Percentiles rank a stretch among this genome's conserved stretches.
Evolutionary conservation across 2,888 invertebrate genomes (phyloP).

Genomic region (Balanococcus diminutus): DNA sequence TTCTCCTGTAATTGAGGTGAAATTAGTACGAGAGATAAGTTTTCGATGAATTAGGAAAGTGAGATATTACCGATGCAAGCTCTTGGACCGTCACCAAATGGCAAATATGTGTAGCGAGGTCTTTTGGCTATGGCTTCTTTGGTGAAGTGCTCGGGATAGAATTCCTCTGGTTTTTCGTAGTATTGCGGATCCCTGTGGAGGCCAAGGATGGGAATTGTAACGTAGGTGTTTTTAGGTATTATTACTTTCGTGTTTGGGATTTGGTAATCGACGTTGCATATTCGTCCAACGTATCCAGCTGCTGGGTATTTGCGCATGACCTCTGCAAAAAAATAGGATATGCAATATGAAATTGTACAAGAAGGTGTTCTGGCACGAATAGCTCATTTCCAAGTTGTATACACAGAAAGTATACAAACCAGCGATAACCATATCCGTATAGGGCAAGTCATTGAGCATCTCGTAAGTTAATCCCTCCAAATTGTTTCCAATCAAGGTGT

Average conservation of each 20-base stretch:
- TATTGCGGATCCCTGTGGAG: conserved; percentile 69
- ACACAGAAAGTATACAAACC: background rate
- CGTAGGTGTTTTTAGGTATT: conserved; percentile 60
- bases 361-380: too few species aligned
- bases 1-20: too few species aligned
- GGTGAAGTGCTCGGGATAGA: background rate
- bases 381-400: background rate
- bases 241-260: conserved; percentile 57
- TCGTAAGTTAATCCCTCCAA: background rate
- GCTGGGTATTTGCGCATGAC: background rate
- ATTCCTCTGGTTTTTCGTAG: conserved; percentile 61
- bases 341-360: background rate
- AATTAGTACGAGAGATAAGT: too few species aligned
- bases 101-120: background rate
- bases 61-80: conserved; percentile 23
- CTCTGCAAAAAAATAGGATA: background rate
- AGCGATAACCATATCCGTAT: background rate
- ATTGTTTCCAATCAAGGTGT: background rate
- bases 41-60: too few species aligned
- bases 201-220: conserved; percentile 66
- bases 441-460: background rate
- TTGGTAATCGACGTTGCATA: conserved; percentile 61
- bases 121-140: background rate
- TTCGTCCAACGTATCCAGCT: conserved; percentile 59
- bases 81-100: conserved; percentile 17